Evolutionary conservation across 2,113 vertebrate genomes (phyloP).

Genomic region (Climacteris rufus): DNA sequence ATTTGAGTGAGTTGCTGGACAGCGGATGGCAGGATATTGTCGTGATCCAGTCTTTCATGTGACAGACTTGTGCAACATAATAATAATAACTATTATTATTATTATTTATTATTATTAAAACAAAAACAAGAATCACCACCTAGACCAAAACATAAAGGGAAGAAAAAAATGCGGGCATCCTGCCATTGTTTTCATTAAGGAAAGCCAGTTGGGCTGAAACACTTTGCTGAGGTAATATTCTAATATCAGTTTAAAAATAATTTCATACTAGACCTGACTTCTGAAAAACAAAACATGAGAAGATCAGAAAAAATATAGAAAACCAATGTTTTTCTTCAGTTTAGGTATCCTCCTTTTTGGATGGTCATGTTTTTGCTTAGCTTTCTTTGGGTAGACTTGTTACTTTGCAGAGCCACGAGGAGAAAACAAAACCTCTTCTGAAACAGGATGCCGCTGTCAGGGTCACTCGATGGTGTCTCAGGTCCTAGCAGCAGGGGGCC

Average conservation of each 20-base stretch:
- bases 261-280: neutral
- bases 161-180: fast-evolving
- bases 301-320: neutral
- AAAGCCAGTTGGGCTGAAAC: neutral
- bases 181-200: neutral
- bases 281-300: neutral
- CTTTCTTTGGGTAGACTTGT: neutral
- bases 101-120: too few species aligned
- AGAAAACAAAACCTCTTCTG: neutral
- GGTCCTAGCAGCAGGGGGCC: neutral
- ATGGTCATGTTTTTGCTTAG: neutral
- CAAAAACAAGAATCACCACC: neutral
- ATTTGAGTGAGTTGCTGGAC: constrained; percentile 6
- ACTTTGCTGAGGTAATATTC: neutral
- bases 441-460: neutral
- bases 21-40: neutral
- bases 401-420: neutral
- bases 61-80: neutral
- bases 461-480: neutral
- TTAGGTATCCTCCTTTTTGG: neutral
- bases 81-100: too few species aligned
- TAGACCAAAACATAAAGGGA: neutral
- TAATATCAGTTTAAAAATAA: neutral
- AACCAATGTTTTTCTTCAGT: neutral
- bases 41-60: constrained; percentile 9